A percentile compares a stretch with the other conserved stretches of the same genome.
Evolutionary conservation across 2,113 vertebrate genomes (phyloP).

Genomic region (Lota lota): DNA sequence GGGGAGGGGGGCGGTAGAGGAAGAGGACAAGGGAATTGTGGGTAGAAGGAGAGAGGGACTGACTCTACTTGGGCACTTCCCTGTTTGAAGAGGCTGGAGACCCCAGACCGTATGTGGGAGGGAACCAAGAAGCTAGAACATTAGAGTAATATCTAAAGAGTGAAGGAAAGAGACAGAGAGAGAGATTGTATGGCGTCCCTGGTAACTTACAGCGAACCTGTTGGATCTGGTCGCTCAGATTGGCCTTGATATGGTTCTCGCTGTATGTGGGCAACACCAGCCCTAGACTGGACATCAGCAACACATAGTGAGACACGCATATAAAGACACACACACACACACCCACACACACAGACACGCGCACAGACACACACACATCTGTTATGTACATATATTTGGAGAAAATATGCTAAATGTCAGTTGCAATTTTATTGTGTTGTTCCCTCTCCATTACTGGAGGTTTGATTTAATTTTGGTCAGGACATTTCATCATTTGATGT

Average conservation of each 20-base stretch:
- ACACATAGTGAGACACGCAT: slow-evolving; percentile 29
- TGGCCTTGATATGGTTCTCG: slow-evolving; percentile 96
- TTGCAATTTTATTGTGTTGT: too few relatives aligned
- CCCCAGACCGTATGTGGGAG: slow-evolving; percentile 44
- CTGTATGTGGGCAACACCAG: slow-evolving; percentile 95
- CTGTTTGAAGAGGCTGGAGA: slow-evolving; percentile 47
- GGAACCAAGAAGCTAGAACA: slow-evolving; percentile 31
- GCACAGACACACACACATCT: neutral
- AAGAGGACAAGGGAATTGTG: slow-evolving; percentile 22
- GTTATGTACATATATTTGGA: neutral
- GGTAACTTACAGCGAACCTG: slow-evolving; percentile 99
- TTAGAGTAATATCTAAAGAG: neutral
- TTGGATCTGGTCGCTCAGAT: slow-evolving; percentile 98
- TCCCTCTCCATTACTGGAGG: too few relatives aligned
- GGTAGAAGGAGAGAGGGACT: slow-evolving; percentile 9
- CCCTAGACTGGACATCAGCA: slow-evolving; percentile 79
- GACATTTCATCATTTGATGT: too few relatives aligned
- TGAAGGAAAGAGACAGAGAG: slow-evolving; percentile 47
- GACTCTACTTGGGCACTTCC: slow-evolving; percentile 41
- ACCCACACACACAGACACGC: neutral
- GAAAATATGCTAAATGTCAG: too few relatives aligned
- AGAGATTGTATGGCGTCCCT: slow-evolving; percentile 24
- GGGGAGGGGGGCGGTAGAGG: slow-evolving; percentile 47
- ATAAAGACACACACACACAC: neutral
- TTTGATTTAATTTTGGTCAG: too few relatives aligned